Conservation (phyloP, 2,888 invertebrate species). For the Cryptosula pallasiana region DNA sequence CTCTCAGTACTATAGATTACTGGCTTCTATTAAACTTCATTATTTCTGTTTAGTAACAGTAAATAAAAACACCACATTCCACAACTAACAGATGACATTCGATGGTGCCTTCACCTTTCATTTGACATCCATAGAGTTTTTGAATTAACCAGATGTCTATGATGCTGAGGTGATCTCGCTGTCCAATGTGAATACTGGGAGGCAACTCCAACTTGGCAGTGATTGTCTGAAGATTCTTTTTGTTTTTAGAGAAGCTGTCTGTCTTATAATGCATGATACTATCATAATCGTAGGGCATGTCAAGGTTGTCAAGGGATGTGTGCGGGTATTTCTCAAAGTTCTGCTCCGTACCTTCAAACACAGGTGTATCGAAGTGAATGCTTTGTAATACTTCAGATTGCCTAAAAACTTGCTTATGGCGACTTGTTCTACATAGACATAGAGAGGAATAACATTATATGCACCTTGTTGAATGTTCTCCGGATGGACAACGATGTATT, state of each 20-base stretch:
- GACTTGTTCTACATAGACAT: too few relatives aligned
- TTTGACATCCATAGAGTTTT: conserved; percentile 50
- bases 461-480: conserved; percentile 65
- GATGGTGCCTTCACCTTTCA: background rate
- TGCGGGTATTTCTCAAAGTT: conserved; percentile 56
- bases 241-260: conserved; percentile 54
- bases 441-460: too few relatives aligned
- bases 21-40: too few relatives aligned
- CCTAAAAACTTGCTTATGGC: too few relatives aligned
- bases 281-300: conserved; percentile 70
- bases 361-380: too few relatives aligned
- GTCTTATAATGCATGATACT: conserved; percentile 72
- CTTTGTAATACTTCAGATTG: too few relatives aligned
- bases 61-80: too few relatives aligned
- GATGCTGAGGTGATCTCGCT: conserved; percentile 51
- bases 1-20: too few relatives aligned
- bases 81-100: too few relatives aligned
- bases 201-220: conserved; percentile 45
- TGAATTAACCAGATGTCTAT: conserved; percentile 52
- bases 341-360: conserved; percentile 54
- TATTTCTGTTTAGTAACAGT: too few relatives aligned
- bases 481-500: conserved; percentile 68
- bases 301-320: conserved; percentile 44
- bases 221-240: conserved; percentile 49
- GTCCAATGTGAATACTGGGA: conserved; percentile 59